phyloP scores from a whole-genome alignment of 2,888 invertebrate species.

The Periphyllus acericola region DNA sequence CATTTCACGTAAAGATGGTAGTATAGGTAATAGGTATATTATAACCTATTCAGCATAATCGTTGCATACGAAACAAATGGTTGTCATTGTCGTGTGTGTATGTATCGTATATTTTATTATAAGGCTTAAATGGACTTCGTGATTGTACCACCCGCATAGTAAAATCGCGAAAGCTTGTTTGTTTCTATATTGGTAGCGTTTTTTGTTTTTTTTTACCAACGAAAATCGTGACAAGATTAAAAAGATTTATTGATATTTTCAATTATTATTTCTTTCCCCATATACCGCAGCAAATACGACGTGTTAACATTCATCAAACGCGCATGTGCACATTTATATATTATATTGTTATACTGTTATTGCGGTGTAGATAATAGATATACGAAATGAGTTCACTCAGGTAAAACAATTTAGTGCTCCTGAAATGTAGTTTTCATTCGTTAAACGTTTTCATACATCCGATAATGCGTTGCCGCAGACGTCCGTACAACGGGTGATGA shows the following conservation, averaged over 20 bases:
- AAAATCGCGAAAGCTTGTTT: constrained; percentile 45
- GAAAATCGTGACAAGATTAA: constrained; percentile 53
- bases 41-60: too few relatives aligned
- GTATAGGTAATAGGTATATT: too few relatives aligned
- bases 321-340: not conserved
- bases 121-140: constrained; percentile 32
- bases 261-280: constrained; percentile 20
- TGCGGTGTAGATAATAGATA: too few relatives aligned
- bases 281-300: not conserved
- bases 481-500: too few relatives aligned
- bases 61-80: not conserved
- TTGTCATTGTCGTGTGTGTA: constrained; percentile 4
- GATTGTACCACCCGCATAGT: constrained; percentile 37
- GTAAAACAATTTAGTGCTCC: not conserved
- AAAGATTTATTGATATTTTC: constrained; percentile 35
- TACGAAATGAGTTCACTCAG: not conserved
- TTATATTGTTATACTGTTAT: not conserved
- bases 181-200: constrained; percentile 19
- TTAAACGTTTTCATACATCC: not conserved
- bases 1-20: not conserved
- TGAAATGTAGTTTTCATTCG: not conserved
- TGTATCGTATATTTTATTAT: not conserved
- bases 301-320: constrained; percentile 3
- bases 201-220: constrained; percentile 30
- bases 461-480: not conserved